Evolutionary conservation across 2,888 invertebrate genomes (phyloP), one percentile per base, ranked within the genome.

Genomic region (Machimus rusticus): DNA sequence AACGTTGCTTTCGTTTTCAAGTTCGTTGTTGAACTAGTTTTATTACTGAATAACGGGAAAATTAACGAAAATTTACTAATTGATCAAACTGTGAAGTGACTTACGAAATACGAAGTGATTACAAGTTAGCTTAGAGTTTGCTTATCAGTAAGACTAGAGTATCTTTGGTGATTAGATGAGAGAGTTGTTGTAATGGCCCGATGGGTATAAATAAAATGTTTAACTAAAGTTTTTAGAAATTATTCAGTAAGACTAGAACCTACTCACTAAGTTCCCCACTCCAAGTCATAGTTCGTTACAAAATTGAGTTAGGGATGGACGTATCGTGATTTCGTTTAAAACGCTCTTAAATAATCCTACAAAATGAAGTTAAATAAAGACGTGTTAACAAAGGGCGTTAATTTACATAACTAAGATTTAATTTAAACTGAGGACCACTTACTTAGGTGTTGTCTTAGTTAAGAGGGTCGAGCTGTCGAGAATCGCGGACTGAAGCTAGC

Each of bases 1-100:
- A 93, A 93, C 93, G 91, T 93, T 90, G 93, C 93, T 92, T 92
- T 92, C 90, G 90, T 89, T 89, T 90, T 90, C 90, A 90, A 89
- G 89, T 90, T 89, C 89, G 89, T 89, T 90, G 88, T 88, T 88
- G 88, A 88, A 88, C 88, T 74, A 86, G 88, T 77, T 77, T 88
- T 74, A n/a, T 85, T 87, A 88, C 88, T 88, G 88, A 88, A 88
- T 88, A 88, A 88, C 74, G 84, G 46, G 19, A 23, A 77, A 46
- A 28, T 16, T 34, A 77, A 28, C 23, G 55, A 77, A 55, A 66
- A 37, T 19, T 14, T 19, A n/a, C 9, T 57, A 46, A 28, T 57
- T n/a, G 37, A 76, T 76, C 28, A 9, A 79, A 51, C 51, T 16
- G 46, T 46, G 51, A 46, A 28, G 37, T 82, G 82, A 57, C 37